Base-by-base conservation (phyloP, 1,140 invertebrate species). In the Bombus vancouverensis region DNA sequence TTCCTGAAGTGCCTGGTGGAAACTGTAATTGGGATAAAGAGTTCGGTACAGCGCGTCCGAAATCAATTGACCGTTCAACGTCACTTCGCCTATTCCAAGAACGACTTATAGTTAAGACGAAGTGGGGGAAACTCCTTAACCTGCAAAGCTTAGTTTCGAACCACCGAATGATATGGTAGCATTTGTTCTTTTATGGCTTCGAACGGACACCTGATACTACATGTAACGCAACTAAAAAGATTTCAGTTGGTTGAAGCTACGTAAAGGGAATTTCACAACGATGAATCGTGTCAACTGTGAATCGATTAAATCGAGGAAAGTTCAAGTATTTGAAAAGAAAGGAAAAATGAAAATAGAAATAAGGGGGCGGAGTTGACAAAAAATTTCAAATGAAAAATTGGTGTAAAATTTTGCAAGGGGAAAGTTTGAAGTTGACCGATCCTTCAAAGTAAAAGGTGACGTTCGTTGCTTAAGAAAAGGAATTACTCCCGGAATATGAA, bases 401-500 rank as follows among this genome's bases (percentile, higher is more conserved):
- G 3, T 25, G n/a, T 12, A 10, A 47, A 73, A 73, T n/a, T 18
- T 47, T 18, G 6, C 42, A 42, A 9, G 9, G 18, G 2, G 22
- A 47, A 73, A 47, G 39, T 47, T 47, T 28, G 39, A 71, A n/a
- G 2, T 15, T 2, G 2, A n/a, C 2, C 28, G 72, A 73, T 32
- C 15, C 18, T 12, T 47, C 42, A 2, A 32, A 47, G 15, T 5
- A 32, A n/a, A 25, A 34, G 25, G 12, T n/a, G 47, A 28, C 28
- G 42, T 74, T 5, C 57, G 18, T 70, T 28, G 65, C 22, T 70
- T 53, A 37, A 70, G 65, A 70, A n/a, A 34, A 70, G 65, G 39
- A 80, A 80, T 80, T 70, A 70, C 32, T 34, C 15, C 10, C 0
- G 34, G 44, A 70, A 80, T 80, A 80, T 70, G 78, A 70, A 80